Base-by-base conservation (phyloP, 2,888 invertebrate species). In the Ectobius pallidus region DNA sequence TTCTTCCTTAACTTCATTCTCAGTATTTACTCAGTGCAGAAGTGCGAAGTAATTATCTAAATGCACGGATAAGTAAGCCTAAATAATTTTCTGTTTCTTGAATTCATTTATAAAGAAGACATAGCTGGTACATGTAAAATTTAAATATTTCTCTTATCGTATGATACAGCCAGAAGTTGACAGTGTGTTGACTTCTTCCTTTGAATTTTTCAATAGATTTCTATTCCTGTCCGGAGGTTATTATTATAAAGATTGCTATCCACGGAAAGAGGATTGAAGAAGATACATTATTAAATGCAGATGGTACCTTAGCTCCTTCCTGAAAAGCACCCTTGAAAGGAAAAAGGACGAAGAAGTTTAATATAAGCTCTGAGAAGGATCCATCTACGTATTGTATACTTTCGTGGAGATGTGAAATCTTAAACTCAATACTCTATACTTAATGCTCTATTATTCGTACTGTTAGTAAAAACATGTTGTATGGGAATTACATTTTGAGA, bases 271-370 rank as follows among this genome's bases (percentile, higher is more conserved):
- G 46, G 11, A 46, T 46, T 46, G 7, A 7, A 46, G 18, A n/a
- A 46, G 46, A n/a, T 46, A 46, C n/a, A 46, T 39, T 46, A 46
- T 46, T 46, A 46, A 46, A 46, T 46, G 46, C 46, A 46, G 16
- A 46, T n/a, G 46, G 9, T 46, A 46, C 46, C 46, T 46, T 3
- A 46, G 11, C 46, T n/a, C 16, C 7, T 34, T 46, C n/a, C 46
- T 46, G n/a, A n/a, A 46, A n/a, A 46, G 11, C 34, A 14, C 3
- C 46, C 18, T 14, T 46, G 46, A 4, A 46, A 11, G 46, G 46
- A 4, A 46, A 11, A n/a, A 46, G 11, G 46, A 46, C n/a, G 46
- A 46, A 46, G n/a, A 46, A n/a, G 3, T 46, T 46, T 46, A 46
- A 46, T 46, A 46, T 46, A 39, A 39, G 14, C 7, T 39, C 39